These are phyloP conservation scores for Lacerta agilis DNA, from an alignment of 2,797 vertebrate genomes.

Conservation along the genomic window DNA sequence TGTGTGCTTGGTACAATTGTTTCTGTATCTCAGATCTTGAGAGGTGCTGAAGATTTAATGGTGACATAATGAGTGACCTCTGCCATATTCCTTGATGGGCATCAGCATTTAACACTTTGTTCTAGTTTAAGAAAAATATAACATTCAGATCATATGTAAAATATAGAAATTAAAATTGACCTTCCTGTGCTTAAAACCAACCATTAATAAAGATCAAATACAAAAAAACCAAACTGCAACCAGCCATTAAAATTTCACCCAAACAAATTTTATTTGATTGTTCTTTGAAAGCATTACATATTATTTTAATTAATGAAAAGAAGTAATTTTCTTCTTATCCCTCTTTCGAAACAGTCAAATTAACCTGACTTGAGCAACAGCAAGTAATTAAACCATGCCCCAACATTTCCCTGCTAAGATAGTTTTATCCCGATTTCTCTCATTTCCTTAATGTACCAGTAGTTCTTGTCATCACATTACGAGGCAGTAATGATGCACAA, in stretches of 20 bases:
- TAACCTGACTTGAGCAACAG: neutral
- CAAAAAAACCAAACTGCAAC: too few relatives aligned
- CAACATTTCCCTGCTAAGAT: neutral
- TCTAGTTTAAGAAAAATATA: neutral
- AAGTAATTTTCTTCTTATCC: neutral
- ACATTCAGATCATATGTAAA: neutral
- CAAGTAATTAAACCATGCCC: neutral
- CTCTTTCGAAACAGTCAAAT: neutral
- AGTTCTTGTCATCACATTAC: neutral
- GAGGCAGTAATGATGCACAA: neutral
- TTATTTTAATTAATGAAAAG: slow-evolving; percentile 1
- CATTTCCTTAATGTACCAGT: neutral
- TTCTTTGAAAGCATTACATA: neutral
- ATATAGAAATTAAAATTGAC: neutral
- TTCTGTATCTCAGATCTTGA: neutral
- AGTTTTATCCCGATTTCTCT: neutral
- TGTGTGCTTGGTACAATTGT: neutral
- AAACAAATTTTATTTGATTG: neutral
- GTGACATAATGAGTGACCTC: neutral
- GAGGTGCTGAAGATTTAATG: neutral
- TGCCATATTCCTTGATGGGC: neutral
- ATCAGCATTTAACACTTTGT: too few relatives aligned
- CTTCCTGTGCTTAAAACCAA: neutral
- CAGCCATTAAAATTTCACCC: neutral
- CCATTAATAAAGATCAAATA: too few relatives aligned